Evolutionary conservation across 2,113 vertebrate species (phyloP), one percentile per base, ranked within the genome.

Genomic region (Kryptolebias marmoratus): DNA sequence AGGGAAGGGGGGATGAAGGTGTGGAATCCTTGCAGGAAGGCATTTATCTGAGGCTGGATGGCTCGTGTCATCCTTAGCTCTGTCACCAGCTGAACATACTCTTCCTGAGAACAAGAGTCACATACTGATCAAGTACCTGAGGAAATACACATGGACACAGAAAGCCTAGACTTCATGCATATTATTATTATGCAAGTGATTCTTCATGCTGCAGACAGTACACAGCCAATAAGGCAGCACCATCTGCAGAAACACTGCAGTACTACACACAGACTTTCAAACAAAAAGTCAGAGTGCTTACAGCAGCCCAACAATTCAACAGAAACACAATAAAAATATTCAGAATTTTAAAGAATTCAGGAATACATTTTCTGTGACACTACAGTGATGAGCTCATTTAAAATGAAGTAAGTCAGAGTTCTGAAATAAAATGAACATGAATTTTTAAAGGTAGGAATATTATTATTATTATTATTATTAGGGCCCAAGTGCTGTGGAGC

Each of bases 1-100:
- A 99, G 95, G 14, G 97, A 97, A 0, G 96, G 95, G 9, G 93
- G 98, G 81, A 99, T 98, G 87, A 99, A 99, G 92, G 96, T 98
- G 88, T 99, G 98, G 88, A 99, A 99, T 57, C 98, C 98, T 77
- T 96, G 96, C 66, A 99, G 86, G 88, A 99, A 99, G 50, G 95
- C 97, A 80, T 99, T 98, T 83, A 99, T 99, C 93, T 99, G 98
- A 80, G 97, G 98, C 87, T 99, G 97, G 90, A 99, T 99, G 75
- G 98, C 98, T 90, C 98, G 94, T 42, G 98, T 99, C 98, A 99
- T 99, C 85, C 97, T 94, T 86, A 99, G 95, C 91, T 99, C 97
- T 47, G 98, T 99, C 79, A 99, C 98, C 78, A 99, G 95, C 92
- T 99, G 98, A 39, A 99, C 97, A n/a, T 99, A 99, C 82, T 99